phyloP scores from a whole-genome alignment of 2,888 invertebrate genomes.

The Tethea ocularis region DNA sequence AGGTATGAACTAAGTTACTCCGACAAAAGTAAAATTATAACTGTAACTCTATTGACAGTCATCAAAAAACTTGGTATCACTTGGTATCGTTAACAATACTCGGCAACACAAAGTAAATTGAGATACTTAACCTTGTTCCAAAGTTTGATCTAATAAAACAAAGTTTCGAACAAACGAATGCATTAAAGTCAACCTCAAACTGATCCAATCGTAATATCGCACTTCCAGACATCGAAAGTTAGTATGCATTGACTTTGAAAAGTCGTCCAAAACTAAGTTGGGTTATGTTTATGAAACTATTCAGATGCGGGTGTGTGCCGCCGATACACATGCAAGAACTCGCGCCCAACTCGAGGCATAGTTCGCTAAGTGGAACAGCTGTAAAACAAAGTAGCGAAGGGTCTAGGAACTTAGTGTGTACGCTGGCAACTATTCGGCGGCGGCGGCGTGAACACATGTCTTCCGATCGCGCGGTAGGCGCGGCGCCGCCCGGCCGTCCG shows the following conservation, averaged over 20 bases:
- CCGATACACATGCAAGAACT: slow-evolving; percentile 83
- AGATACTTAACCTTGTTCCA: slow-evolving; percentile 70
- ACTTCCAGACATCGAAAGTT: slow-evolving; percentile 82
- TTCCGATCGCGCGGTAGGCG: slow-evolving; percentile 44
- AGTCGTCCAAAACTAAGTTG: slow-evolving; percentile 84
- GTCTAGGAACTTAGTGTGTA: slow-evolving; percentile 82
- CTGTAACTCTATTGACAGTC: not conserved
- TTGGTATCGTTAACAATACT: not conserved
- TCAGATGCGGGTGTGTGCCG: slow-evolving; percentile 80
- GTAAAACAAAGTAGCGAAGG: slow-evolving; percentile 84
- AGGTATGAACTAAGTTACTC: not conserved
- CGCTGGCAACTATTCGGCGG: slow-evolving; percentile 70
- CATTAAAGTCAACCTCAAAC: slow-evolving; percentile 80
- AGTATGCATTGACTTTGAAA: slow-evolving; percentile 84
- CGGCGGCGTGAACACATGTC: slow-evolving; percentile 57
- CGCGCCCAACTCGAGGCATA: slow-evolving; percentile 82
- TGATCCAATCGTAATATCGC: slow-evolving; percentile 83
- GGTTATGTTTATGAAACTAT: slow-evolving; percentile 84
- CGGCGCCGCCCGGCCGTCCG: slow-evolving; percentile 29
- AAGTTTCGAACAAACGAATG: slow-evolving; percentile 82
- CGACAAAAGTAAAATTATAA: not conserved
- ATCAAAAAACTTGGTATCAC: not conserved
- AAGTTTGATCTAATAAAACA: slow-evolving; percentile 78
- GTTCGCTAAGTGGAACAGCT: slow-evolving; percentile 84
- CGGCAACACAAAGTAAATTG: slow-evolving; percentile 54